Conservation (phyloP, 2,113 vertebrate species). For the Amphiprion percula region DNA sequence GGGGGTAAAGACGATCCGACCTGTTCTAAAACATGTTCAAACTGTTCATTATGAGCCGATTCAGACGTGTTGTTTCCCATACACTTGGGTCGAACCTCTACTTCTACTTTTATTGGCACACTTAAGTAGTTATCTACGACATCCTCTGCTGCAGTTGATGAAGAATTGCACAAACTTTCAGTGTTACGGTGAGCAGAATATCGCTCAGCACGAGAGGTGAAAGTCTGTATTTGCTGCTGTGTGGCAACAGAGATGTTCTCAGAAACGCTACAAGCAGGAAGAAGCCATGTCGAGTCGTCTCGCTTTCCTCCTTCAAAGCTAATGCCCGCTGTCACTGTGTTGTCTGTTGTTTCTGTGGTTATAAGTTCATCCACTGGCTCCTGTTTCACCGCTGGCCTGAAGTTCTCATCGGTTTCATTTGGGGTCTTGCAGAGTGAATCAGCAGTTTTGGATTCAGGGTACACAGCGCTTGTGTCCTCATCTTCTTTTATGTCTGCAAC, state of each 20-base stretch:
- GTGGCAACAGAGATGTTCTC: conserved; percentile 32
- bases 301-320: conserved; percentile 20
- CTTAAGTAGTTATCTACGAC: not conserved
- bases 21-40: conserved; percentile 9
- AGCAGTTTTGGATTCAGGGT: not conserved
- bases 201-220: conserved; percentile 26
- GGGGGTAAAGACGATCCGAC: not conserved
- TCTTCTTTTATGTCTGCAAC: conserved; percentile 39
- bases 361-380: conserved; percentile 43
- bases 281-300: conserved; percentile 44
- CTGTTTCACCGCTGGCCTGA: conserved; percentile 42
- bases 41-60: not conserved
- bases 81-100: conserved; percentile 3
- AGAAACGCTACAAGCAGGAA: conserved; percentile 34
- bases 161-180: conserved; percentile 19
- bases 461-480: not conserved
- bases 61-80: not conserved
- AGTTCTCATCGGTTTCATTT: not conserved
- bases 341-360: conserved; percentile 2
- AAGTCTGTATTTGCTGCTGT: conserved; percentile 34
- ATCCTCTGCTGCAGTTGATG: not conserved
- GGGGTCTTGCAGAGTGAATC: not conserved
- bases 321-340: not conserved
- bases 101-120: conserved; percentile 48
- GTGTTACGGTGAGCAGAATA: conserved; percentile 23